These are phyloP conservation scores for Ctenodactylus gundi DNA, from an alignment of 2,113 vertebrate species.

Conservation along the genomic window DNA sequence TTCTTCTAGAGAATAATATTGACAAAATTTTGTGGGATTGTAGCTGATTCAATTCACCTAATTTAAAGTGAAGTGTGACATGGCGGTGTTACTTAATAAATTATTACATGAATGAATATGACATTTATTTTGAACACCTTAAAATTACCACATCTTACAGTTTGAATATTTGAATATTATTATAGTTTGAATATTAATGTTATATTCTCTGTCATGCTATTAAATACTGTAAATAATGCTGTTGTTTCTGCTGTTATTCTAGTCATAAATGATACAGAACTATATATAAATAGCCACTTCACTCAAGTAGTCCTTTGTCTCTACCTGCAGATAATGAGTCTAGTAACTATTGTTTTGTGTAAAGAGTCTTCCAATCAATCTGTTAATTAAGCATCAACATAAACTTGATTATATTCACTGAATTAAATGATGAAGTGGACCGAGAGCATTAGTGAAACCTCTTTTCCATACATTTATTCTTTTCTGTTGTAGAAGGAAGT, in stretches of 20 bases:
- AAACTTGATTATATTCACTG: constrained; percentile 26
- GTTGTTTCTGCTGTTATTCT: constrained; percentile 11
- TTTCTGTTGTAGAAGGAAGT: neutral
- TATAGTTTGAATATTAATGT: constrained; percentile 45
- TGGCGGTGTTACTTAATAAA: neutral
- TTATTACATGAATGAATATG: neutral
- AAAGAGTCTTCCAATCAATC: neutral
- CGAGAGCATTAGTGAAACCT: neutral
- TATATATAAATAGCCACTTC: constrained; percentile 2
- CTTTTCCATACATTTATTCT: neutral
- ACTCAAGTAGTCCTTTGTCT: neutral
- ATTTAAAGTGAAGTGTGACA: neutral
- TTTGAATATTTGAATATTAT: too few relatives aligned
- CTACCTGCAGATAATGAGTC: neutral
- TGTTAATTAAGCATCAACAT: neutral
- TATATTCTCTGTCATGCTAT: neutral
- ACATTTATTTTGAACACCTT: constrained; percentile 45
- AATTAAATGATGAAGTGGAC: constrained; percentile 30
- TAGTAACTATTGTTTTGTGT: neutral
- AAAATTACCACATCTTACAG: neutral
- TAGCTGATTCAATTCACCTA: neutral
- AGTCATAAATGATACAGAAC: neutral
- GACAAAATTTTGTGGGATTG: constrained; percentile 13
- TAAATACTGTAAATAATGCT: neutral
- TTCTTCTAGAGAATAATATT: constrained; percentile 11